These are phyloP conservation scores for Spodoptera picta DNA, from an alignment of 2,888 invertebrate genomes.

Conservation along the genomic window DNA sequence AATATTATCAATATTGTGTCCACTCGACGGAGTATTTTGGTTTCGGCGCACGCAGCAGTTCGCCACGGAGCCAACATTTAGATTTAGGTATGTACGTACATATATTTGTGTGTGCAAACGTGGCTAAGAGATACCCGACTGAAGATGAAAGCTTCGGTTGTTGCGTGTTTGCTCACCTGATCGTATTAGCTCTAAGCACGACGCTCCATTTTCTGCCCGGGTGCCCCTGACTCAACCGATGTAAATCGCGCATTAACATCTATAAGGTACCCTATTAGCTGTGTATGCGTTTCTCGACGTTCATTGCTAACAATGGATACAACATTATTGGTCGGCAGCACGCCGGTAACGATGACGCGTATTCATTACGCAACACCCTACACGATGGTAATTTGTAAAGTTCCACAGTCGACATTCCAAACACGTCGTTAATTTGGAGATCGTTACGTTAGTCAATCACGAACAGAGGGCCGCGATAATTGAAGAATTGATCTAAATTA, in stretches of 20 bases:
- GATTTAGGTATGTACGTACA: constrained; percentile 27
- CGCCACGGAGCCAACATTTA: constrained; percentile 44
- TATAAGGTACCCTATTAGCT: constrained; percentile 79
- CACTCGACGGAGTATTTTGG: constrained; percentile 36
- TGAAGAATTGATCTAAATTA: constrained; percentile 37
- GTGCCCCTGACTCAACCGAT: constrained; percentile 81
- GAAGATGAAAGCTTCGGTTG: constrained; percentile 86
- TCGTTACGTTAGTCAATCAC: constrained; percentile 45
- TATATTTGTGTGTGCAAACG: constrained; percentile 58
- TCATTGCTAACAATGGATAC: constrained; percentile 64
- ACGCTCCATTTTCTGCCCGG: constrained; percentile 84
- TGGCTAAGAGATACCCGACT: constrained; percentile 77
- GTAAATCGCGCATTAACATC: constrained; percentile 79
- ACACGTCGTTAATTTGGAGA: constrained; percentile 52
- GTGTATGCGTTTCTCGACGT: constrained; percentile 72
- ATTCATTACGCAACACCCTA: constrained; percentile 36
- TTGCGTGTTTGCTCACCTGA: constrained; percentile 86
- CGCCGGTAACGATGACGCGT: constrained; percentile 28
- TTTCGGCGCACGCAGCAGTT: constrained; percentile 46
- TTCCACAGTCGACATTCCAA: constrained; percentile 40
- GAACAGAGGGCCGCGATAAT: constrained; percentile 31
- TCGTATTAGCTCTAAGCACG: constrained; percentile 86
- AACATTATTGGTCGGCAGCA: constrained; percentile 40
- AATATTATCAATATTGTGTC: constrained; percentile 9
- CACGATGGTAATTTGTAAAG: constrained; percentile 47